A percentile compares a stretch with the other conserved stretches of the same genome.
Evolutionary conservation across 2,113 vertebrate genomes (phyloP).

Genomic region (Thryonomys swinderianus): DNA sequence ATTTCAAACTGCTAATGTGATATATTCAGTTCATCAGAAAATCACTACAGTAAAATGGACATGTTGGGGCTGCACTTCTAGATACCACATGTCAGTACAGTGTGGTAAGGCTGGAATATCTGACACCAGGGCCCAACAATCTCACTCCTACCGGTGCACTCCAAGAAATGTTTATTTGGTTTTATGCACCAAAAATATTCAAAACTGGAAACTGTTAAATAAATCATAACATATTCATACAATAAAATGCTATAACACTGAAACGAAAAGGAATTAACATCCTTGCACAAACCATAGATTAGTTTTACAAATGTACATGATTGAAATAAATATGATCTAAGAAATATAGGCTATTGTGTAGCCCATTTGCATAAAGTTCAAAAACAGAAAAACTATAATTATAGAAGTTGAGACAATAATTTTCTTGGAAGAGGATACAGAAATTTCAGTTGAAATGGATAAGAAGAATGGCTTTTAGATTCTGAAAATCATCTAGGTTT

Average conservation of each 20-base stretch:
- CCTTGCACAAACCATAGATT: neutral
- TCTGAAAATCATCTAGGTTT: neutral
- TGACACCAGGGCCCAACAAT: neutral
- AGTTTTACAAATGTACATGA: constrained; percentile 7
- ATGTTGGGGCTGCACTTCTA: neutral
- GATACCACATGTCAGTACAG: neutral
- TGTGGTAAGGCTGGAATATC: neutral
- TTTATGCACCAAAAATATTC: neutral
- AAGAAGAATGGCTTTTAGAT: neutral
- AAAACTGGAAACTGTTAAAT: neutral
- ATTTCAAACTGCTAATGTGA: constrained; percentile 25
- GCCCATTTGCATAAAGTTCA: neutral
- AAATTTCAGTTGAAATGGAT: neutral
- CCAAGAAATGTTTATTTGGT: neutral
- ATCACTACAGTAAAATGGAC: neutral
- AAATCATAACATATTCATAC: neutral
- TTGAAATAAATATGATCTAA: neutral
- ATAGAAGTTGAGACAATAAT: neutral
- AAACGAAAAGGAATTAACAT: constrained; percentile 17
- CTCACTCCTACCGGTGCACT: neutral
- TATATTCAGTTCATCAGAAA: neutral
- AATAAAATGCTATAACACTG: neutral
- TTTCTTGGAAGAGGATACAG: neutral
- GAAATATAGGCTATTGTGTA: neutral
- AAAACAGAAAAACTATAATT: neutral